Evolutionary conservation across 64 coral and sea anemone genomes (phyloP), one percentile per base, ranked within the genome.

Genomic region (Pocillopora damicornis): DNA sequence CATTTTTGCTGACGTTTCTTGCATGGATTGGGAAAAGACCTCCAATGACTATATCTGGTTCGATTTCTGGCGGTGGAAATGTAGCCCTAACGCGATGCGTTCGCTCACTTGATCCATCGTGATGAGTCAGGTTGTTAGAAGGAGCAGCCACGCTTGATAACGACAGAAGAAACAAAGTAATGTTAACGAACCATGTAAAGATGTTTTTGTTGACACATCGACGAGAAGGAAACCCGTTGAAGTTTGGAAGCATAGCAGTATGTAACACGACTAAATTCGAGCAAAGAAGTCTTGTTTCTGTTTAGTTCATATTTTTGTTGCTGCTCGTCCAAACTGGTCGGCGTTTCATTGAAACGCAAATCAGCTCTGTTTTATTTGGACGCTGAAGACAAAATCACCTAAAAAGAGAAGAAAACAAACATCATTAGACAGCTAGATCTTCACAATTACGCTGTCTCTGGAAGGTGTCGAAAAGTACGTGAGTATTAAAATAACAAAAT

Each of bases 21-120:
- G 62, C 30, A 16, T 93, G 94, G 12, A 97, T 82, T 0, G 94
- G 94, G 75, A 97, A 90, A 18, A 97, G 85, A 5, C 91, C 94
- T 0, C 94, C 94, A 9, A 97, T 62, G 42, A 91, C 76, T 12
- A 97, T 88, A 59, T 97, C 91, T 23, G 83, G 76, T 13, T 60
- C 23, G 10, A 75, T 63, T 12, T 61, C 74, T 56, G 45, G 61
- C 38, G 90, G 42, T 51, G 42, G 83, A 60, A 92, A 92, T 13
- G 63, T 84, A 12, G 91, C 88, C n/a, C 64, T 79, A 25, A 81
- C 88, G 9, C 57, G 78, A 5, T 78, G 37, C 9, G 74, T 79
- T 5, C 59, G 51, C 26, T 72, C 67, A 9, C 22, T 34, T 1
- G 51, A n/a, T 60, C 18, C 17, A 12, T 14, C 20, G 5, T 17